Evolutionary conservation across 1,140 invertebrate species (phyloP), one percentile per base, ranked within the genome.

Genomic region (Druon quercuslanigerum): DNA sequence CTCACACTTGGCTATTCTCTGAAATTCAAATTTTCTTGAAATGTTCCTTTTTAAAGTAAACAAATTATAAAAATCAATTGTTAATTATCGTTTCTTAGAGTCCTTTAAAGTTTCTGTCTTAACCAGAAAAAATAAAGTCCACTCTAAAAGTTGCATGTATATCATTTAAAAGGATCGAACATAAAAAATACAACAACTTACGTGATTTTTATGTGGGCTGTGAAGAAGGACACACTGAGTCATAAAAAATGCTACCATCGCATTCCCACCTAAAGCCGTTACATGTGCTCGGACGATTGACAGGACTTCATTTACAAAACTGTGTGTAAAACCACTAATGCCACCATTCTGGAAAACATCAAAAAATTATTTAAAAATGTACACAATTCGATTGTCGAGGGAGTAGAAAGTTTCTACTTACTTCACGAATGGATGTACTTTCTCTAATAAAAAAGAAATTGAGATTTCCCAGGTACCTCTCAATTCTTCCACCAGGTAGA

Each of bases 371-470:
- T 71, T 46, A 74, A 66, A 74, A 50, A 56, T 25, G 2, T 5
- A 33, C 25, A 33, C 25, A 33, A 33, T 33, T 5, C 5, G 2
- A 33, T 33, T 33, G 25, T 33, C 25, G 25, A 33, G 25, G 25
- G 25, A 5, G 25, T 33, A 33, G 57, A 33, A 60, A 13, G 19
- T 51, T 16, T 73, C 40, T 52, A 50, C 54, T 80, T 90, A 96
- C 95, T 92, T 99, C 98, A 86, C 97, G 92, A 78, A 99, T 95
- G 50, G 96, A 97, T 1, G 96, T 98, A 76, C 96, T 97, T 92
- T 99, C 98, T 73, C 98, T 92, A 79, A 99, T 98, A 83, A 99
- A 98, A 90, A 98, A 97, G 87, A 99, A 98, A 87, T 98, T 98
- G 72, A 99, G 92, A 89, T 98, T 97, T 74, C 98, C 98, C 75